Evolutionary conservation across 2,113 vertebrate genomes (phyloP).

Genomic region (Camelus dromedarius): DNA sequence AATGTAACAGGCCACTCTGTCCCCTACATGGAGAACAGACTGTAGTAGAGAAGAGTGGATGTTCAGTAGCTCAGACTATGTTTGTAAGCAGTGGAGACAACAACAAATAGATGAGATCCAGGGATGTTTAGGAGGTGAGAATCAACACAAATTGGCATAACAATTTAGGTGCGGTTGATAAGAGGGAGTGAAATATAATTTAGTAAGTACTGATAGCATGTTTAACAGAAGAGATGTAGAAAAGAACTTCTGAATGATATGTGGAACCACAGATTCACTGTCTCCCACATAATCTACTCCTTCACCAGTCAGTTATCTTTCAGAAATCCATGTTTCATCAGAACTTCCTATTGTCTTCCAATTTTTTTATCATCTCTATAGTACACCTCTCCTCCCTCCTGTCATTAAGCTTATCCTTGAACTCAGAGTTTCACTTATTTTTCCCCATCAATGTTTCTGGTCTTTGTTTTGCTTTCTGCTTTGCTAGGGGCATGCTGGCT

Average conservation of each 20-base stretch:
- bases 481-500: neutral
- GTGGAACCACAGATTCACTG: neutral
- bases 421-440: neutral
- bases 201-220: neutral
- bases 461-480: conserved; percentile 1
- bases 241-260: neutral
- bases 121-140: too few species aligned
- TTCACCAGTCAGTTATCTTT: neutral
- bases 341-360: neutral
- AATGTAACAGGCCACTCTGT: neutral
- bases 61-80: neutral
- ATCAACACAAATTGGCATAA: neutral
- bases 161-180: neutral
- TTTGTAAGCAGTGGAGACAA: neutral
- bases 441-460: neutral
- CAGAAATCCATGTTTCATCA: neutral
- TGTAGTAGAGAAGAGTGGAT: neutral
- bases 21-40: neutral
- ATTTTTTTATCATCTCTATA: neutral
- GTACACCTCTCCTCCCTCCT: neutral
- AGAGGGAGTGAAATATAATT: neutral
- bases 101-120: neutral
- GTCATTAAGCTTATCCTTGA: neutral
- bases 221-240: neutral
- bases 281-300: neutral